These are phyloP conservation scores for Trogon melanurus DNA, from an alignment of 2,113 vertebrate species.

Conservation along the genomic window DNA sequence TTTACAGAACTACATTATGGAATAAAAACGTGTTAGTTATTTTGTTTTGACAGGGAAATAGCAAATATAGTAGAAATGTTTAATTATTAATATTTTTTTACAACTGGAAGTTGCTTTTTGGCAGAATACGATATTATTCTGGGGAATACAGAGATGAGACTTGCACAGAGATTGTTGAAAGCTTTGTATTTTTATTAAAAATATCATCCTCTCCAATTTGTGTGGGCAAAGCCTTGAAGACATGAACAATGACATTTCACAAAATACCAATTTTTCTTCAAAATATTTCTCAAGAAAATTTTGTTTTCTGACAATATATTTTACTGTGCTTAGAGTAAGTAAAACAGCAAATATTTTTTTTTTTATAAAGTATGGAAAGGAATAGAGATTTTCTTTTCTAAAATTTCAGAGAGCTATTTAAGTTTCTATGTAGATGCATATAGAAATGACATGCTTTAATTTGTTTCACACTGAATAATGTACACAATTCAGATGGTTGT, in stretches of 20 bases:
- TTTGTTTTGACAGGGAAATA: neutral
- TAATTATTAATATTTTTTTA: neutral
- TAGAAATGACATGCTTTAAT: neutral
- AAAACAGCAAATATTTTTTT: neutral
- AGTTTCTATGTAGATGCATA: neutral
- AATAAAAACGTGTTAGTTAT: neutral
- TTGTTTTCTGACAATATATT: neutral
- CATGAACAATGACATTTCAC: neutral
- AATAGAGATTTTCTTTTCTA: neutral
- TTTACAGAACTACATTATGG: neutral
- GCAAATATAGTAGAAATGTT: neutral
- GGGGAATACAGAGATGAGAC: neutral
- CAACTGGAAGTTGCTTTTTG: neutral
- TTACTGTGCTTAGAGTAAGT: neutral
- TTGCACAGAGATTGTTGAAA: neutral
- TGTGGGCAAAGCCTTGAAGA: neutral
- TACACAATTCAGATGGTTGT: neutral
- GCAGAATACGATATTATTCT: neutral
- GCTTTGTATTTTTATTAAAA: neutral
- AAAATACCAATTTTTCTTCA: neutral
- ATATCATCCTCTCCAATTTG: rapidly evolving
- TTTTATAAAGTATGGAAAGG: neutral
- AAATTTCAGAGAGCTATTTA: neutral
- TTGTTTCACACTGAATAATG: neutral
- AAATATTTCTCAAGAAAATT: neutral